These are phyloP conservation scores for Osmerus mordax DNA, from an alignment of 2,113 vertebrate genomes.

Conservation along the genomic window DNA sequence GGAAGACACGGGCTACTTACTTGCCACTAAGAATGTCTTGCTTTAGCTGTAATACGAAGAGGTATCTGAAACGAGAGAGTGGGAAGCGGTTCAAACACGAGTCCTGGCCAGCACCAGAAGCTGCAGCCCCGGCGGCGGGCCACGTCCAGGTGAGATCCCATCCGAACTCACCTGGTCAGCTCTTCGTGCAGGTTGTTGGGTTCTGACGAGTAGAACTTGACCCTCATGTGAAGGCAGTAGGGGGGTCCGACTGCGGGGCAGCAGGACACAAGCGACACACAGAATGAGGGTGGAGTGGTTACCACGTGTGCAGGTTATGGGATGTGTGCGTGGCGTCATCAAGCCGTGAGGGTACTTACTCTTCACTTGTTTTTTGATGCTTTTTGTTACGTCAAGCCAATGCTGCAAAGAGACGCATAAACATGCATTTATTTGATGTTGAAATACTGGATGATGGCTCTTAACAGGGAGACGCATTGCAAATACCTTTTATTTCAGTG, in stretches of 20 bases:
- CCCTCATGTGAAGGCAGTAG: constrained; percentile 95
- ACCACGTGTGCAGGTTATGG: too few species aligned
- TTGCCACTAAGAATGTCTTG: constrained; percentile 97
- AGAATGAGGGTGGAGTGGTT: not conserved
- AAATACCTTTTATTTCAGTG: constrained; percentile 1
- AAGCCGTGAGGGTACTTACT: constrained; percentile 79
- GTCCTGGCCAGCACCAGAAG: not conserved
- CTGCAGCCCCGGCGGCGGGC: too few species aligned
- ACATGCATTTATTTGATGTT: constrained; percentile 2
- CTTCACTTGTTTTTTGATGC: constrained; percentile 99
- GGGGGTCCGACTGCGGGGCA: constrained; percentile 84
- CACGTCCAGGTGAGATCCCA: too few species aligned
- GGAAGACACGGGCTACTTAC: constrained; percentile 71
- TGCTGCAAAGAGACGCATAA: constrained; percentile 75
- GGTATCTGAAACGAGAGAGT: constrained; percentile 76
- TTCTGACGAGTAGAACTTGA: constrained; percentile 98
- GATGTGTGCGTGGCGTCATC: not conserved
- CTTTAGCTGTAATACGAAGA: constrained; percentile 96
- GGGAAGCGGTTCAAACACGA: not conserved
- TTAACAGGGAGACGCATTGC: too few species aligned
- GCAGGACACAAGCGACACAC: not conserved
- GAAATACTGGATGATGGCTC: too few species aligned
- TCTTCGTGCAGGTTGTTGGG: constrained; percentile 98
- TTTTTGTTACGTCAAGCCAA: constrained; percentile 96
- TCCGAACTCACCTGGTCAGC: constrained; percentile 81